Evolutionary conservation across 2,888 invertebrate genomes (phyloP).

Genomic region (Synanthedon formicaeformis): DNA sequence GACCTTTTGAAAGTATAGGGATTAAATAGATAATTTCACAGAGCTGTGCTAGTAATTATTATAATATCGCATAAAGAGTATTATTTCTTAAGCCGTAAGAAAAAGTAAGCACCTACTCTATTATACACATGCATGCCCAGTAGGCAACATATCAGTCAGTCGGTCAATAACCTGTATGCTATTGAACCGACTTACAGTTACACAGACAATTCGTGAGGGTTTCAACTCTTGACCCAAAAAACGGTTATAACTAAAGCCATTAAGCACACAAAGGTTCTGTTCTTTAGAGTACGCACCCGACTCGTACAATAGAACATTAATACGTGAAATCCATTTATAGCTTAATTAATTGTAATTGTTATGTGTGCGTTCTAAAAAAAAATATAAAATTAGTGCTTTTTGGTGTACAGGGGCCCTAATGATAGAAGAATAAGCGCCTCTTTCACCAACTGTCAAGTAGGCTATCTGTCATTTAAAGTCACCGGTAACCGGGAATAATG

Average conservation of each 20-base stretch:
- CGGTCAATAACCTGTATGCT: conserved; percentile 28
- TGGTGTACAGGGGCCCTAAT: no score
- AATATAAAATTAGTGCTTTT: no score
- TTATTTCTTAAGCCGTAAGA: not conserved
- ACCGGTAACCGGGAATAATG: no score
- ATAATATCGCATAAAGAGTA: no score
- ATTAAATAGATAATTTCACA: no score
- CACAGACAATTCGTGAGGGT: not conserved
- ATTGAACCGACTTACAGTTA: conserved; percentile 18
- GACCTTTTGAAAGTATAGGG: no score
- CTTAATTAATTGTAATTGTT: no score
- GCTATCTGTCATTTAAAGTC: no score
- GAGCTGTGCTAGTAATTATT: no score
- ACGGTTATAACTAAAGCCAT: not conserved
- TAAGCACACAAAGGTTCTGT: not conserved
- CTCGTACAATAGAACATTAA: not conserved
- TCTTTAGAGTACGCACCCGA: not conserved
- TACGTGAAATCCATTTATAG: not conserved
- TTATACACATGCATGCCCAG: conserved; percentile 2
- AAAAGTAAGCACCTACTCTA: not conserved
- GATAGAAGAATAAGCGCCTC: no score
- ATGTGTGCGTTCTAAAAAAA: no score
- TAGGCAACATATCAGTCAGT: conserved; percentile 14
- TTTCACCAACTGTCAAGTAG: no score
- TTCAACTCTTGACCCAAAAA: not conserved